phyloP scores from a whole-genome alignment of 2,113 vertebrate genomes.

The Narcine bancroftii region DNA sequence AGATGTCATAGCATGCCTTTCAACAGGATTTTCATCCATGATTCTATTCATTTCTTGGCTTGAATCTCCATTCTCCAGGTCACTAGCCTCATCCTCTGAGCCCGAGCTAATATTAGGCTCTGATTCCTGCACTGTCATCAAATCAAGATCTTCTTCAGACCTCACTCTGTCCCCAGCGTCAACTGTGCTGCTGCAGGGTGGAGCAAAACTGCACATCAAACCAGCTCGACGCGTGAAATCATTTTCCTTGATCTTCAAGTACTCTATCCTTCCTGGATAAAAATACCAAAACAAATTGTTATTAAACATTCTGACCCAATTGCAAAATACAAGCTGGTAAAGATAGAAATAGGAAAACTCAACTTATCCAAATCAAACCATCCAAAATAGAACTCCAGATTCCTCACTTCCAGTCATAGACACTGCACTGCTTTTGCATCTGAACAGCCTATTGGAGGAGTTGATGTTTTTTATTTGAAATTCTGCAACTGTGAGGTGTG shows the following conservation, averaged over 20 bases:
- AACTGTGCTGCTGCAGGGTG: conserved; percentile 45
- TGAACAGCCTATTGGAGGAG: too few relatives aligned
- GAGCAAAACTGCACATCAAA: conserved; percentile 58
- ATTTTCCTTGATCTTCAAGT: conserved; percentile 65
- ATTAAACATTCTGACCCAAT: not conserved
- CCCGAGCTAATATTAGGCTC: conserved; percentile 40
- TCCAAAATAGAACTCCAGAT: conserved; percentile 27
- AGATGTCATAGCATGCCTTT: too few relatives aligned
- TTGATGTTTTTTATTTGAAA: too few relatives aligned
- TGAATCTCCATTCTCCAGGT: conserved; percentile 41
- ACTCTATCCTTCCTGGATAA: conserved; percentile 58
- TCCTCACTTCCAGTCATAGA: not conserved
- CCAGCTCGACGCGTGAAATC: conserved; percentile 57
- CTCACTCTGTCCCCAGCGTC: conserved; percentile 51
- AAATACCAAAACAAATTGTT: conserved; percentile 33
- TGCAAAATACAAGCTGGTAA: not conserved
- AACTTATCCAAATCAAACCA: not conserved
- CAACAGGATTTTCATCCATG: not conserved
- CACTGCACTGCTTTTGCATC: too few relatives aligned
- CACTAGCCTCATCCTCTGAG: conserved; percentile 46
- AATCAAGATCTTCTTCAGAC: conserved; percentile 50
- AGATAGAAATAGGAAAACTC: not conserved
- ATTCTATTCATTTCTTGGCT: not conserved
- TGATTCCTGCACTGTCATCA: conserved; percentile 52
- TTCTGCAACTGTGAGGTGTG: too few relatives aligned